Evolutionary conservation across 2,113 vertebrate species (phyloP).

Genomic region (Cavia aperea): DNA sequence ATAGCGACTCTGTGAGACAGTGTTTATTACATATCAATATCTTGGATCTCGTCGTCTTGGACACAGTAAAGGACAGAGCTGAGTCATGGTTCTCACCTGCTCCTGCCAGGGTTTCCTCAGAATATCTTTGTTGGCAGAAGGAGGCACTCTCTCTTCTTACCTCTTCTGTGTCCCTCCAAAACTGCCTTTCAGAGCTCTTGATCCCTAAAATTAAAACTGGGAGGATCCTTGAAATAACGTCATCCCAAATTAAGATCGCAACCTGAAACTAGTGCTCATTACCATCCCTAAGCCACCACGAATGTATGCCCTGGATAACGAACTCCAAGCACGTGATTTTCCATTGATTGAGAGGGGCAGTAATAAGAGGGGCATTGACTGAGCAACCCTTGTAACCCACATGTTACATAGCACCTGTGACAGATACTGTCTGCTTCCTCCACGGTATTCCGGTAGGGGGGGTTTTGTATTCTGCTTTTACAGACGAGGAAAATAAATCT

Average conservation of each 20-base stretch:
- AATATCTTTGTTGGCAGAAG: background rate
- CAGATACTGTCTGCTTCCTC: background rate
- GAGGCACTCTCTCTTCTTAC: background rate
- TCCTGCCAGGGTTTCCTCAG: background rate
- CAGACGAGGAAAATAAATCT: background rate
- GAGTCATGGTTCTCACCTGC: background rate
- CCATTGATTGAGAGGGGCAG: background rate
- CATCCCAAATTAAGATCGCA: background rate
- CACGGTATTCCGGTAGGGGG: background rate
- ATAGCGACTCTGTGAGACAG: background rate
- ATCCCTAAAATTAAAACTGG: background rate
- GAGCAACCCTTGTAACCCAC: background rate
- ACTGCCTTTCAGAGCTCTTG: background rate
- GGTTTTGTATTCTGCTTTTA: background rate
- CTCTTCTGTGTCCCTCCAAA: background rate
- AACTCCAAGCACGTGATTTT: background rate
- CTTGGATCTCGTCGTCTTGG: background rate
- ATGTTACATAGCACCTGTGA: background rate
- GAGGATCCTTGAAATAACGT: background rate
- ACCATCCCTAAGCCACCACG: background rate
- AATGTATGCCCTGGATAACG: background rate
- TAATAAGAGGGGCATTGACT: background rate
- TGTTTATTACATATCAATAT: background rate
- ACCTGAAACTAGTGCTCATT: background rate
- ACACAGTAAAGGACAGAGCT: background rate